Conservation (phyloP, 2,797 vertebrate genomes). For the Hippopotamyrus pictus region DNA sequence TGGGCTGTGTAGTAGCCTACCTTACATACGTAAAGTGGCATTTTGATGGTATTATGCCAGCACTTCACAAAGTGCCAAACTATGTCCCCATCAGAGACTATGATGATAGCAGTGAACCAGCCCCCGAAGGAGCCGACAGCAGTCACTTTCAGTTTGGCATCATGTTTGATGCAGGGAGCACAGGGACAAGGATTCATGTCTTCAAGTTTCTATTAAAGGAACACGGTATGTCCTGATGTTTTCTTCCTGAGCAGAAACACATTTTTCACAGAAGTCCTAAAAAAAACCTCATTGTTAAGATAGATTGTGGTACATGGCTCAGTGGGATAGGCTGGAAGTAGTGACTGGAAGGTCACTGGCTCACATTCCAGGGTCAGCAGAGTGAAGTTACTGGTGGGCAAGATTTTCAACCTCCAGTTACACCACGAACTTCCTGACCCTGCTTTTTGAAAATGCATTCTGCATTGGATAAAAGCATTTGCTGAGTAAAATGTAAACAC, state of each 20-base stretch:
- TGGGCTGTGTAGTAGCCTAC: conserved; percentile 67
- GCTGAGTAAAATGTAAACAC: conserved; percentile 43
- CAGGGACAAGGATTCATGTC: conserved; percentile 84
- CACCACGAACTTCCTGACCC: not conserved
- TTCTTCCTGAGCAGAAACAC: not conserved
- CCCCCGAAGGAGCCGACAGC: conserved; percentile 5
- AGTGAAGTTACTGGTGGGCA: not conserved
- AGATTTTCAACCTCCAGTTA: not conserved
- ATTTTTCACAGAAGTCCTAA: not conserved
- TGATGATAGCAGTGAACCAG: conserved; percentile 24
- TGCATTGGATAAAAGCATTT: not conserved
- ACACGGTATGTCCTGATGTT: conserved; percentile 59
- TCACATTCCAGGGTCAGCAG: not conserved
- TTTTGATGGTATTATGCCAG: conserved; percentile 40
- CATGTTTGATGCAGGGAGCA: conserved; percentile 94
- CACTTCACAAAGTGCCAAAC: conserved; percentile 32
- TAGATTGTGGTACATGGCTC: not conserved
- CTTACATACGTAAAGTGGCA: conserved; percentile 73
- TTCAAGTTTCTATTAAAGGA: conserved; percentile 73
- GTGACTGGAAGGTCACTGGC: not conserved
- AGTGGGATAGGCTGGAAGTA: not conserved
- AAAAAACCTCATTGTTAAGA: not conserved
- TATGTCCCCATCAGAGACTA: conserved; percentile 7
- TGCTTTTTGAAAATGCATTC: not conserved
- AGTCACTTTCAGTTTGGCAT: conserved; percentile 71